These are phyloP conservation scores for Geotrupes spiniger DNA, from an alignment of 2,888 invertebrate genomes.

Conservation along the genomic window DNA sequence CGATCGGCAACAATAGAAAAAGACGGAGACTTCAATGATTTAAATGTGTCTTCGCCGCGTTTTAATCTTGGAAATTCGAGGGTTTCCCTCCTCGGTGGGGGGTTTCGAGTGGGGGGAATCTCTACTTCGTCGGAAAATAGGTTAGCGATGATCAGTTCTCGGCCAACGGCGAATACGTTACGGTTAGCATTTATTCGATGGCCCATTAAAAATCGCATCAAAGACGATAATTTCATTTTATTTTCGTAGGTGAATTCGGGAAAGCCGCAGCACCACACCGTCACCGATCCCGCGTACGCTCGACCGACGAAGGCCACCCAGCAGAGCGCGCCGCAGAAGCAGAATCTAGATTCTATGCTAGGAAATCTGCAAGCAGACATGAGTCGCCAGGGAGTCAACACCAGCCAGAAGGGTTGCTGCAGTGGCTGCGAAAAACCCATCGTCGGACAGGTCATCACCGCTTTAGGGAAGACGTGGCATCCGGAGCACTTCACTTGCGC, in stretches of 20 bases:
- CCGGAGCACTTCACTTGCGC: slow-evolving; percentile 98
- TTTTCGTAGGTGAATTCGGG: slow-evolving; percentile 60
- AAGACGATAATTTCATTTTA: slow-evolving; percentile 8
- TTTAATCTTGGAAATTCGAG: slow-evolving; percentile 17
- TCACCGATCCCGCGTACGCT: slow-evolving; percentile 68
- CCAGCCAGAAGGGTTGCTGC: slow-evolving; percentile 99
- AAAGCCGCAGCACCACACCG: slow-evolving; percentile 62
- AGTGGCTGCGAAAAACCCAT: slow-evolving; percentile 98
- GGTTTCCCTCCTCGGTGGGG: slow-evolving; percentile 21
- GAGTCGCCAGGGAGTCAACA: slow-evolving; percentile 98
- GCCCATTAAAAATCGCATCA: too few species aligned
- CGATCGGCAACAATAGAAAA: neutral
- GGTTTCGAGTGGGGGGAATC: slow-evolving; percentile 28
- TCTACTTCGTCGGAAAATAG: slow-evolving; percentile 27
- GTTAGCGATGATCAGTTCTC: slow-evolving; percentile 23
- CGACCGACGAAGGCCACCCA: slow-evolving; percentile 56
- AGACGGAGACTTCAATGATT: neutral
- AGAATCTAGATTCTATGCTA: slow-evolving; percentile 74
- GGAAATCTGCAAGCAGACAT: slow-evolving; percentile 94
- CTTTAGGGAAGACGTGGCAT: slow-evolving; percentile 98
- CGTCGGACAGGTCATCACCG: slow-evolving; percentile 97
- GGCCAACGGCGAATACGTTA: slow-evolving; percentile 1
- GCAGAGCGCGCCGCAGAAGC: slow-evolving; percentile 46
- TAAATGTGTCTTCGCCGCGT: slow-evolving; percentile 7
- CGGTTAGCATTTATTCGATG: neutral